A percentile compares a stretch with the other conserved stretches of the same genome.
Evolutionary conservation across 2,113 vertebrate species (phyloP).

Genomic region (Tyrannus savana): DNA sequence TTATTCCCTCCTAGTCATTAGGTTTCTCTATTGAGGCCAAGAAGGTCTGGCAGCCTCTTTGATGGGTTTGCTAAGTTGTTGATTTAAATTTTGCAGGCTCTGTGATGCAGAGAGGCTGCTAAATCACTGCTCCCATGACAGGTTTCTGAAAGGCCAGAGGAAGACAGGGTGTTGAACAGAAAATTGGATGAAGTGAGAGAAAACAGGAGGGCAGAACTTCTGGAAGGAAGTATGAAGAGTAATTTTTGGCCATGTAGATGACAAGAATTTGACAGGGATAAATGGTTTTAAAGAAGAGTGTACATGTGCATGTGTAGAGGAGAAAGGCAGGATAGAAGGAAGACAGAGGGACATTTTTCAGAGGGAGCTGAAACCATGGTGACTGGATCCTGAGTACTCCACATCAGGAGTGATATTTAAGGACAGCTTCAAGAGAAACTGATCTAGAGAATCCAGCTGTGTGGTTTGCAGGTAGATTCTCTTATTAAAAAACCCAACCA

Average conservation of each 20-base stretch:
- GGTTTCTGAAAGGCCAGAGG: background rate
- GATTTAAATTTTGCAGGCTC: conserved; percentile 49
- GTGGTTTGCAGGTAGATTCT: background rate
- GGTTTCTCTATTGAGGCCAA: conserved; percentile 28
- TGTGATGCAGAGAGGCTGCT: conserved; percentile 30
- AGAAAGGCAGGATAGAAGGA: background rate
- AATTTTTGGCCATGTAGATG: background rate
- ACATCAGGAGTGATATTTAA: background rate
- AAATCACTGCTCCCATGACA: conserved; percentile 34
- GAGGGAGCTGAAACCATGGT: background rate
- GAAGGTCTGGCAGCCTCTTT: conserved; percentile 27
- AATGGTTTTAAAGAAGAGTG: background rate
- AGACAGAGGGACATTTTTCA: background rate
- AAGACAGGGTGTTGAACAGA: background rate
- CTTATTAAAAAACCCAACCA: background rate
- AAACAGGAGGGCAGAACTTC: background rate
- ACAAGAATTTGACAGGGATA: background rate
- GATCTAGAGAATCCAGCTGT: background rate
- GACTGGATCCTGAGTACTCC: background rate
- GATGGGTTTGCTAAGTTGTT: conserved; percentile 30
- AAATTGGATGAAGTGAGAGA: background rate
- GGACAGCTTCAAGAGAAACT: background rate
- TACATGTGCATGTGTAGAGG: background rate
- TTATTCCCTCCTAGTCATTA: conserved; percentile 12
- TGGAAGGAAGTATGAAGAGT: background rate